Evolutionary conservation across 1,140 invertebrate genomes (phyloP).

Genomic region (Campoletis sonorensis): DNA sequence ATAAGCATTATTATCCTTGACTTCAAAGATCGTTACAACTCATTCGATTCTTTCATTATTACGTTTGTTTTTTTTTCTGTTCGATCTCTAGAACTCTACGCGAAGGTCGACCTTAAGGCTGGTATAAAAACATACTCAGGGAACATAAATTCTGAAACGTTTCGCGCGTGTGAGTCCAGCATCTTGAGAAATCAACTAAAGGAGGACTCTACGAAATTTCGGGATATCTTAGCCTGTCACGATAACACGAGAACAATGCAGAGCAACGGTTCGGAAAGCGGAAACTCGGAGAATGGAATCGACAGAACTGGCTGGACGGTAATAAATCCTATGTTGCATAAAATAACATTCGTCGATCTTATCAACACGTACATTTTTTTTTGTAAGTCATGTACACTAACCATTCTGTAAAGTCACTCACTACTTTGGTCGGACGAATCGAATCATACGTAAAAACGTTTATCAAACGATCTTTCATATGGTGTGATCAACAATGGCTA

Average conservation of each 20-base stretch:
- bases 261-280: conserved; percentile 72
- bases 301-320: conserved; percentile 73
- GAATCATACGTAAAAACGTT: no score
- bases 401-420: no score
- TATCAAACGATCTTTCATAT: no score
- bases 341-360: no score
- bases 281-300: conserved; percentile 68
- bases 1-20: background rate
- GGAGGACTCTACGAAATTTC: background rate
- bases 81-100: background rate
- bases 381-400: no score
- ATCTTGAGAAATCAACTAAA: background rate
- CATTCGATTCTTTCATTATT: background rate
- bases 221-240: background rate
- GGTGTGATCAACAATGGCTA: no score
- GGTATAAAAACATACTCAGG: background rate
- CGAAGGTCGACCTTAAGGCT: background rate
- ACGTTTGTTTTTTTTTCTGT: background rate
- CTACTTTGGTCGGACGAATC: no score
- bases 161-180: background rate
- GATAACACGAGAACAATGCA: conserved; percentile 62
- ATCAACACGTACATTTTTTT: no score
- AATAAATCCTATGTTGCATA: conserved; percentile 43
- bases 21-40: background rate
- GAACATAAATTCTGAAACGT: background rate